Evolutionary conservation across 2,113 vertebrate species (phyloP).

Genomic region (Accipiter virgatus): DNA sequence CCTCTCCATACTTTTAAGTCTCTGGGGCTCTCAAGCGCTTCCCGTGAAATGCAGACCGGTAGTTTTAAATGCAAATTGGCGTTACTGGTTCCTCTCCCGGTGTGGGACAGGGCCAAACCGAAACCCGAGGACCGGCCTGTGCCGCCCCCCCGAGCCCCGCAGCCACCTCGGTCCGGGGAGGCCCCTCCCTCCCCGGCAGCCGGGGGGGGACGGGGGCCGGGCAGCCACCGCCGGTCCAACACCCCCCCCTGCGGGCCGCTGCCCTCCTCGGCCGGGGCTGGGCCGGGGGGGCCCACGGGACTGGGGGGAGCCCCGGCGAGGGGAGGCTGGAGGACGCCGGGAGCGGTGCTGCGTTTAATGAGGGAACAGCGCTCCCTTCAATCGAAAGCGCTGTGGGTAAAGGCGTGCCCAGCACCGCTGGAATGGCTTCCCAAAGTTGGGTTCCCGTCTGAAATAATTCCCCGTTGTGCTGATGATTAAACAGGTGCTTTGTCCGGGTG

Average conservation of each 20-base stretch:
- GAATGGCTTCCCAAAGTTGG: rapidly evolving
- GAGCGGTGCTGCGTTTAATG: too few species aligned
- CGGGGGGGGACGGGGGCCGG: too few species aligned
- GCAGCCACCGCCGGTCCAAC: neutral
- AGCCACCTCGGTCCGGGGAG: too few species aligned
- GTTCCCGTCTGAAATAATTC: rapidly evolving
- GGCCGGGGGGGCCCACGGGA: too few species aligned
- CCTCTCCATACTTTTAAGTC: rapidly evolving
- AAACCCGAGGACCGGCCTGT: too few species aligned
- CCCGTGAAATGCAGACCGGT: rapidly evolving
- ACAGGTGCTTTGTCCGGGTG: rapidly evolving
- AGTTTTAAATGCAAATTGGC: rapidly evolving
- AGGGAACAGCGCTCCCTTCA: neutral
- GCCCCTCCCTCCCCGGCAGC: too few species aligned
- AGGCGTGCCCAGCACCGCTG: neutral
- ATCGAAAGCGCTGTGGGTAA: rapidly evolving
- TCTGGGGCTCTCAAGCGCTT: rapidly evolving
- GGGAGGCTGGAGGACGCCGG: rapidly evolving
- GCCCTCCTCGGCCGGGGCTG: too few species aligned
- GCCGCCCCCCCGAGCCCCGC: too few species aligned
- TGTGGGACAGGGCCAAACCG: rapidly evolving
- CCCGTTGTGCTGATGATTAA: neutral
- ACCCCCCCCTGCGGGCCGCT: slow-evolving; percentile 1
- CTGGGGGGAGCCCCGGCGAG: rapidly evolving
- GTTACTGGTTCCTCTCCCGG: rapidly evolving